phyloP scores from a whole-genome alignment of 2,888 invertebrate species.

The Apamea anceps region DNA sequence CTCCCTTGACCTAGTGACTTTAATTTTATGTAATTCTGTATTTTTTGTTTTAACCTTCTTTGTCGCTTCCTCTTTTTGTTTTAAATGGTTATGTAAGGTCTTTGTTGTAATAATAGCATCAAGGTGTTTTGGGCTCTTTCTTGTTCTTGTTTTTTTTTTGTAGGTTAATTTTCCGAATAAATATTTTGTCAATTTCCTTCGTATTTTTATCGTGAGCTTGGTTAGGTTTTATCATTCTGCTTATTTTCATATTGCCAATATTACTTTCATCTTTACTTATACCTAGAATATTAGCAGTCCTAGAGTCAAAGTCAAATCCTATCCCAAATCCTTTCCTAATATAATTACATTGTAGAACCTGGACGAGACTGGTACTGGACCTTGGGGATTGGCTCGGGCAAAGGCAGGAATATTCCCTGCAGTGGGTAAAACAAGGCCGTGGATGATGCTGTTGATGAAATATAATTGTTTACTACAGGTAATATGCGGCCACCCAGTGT shows the following conservation, averaged over 20 bases:
- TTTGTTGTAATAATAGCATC: conserved; percentile 5
- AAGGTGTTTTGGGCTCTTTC: background rate
- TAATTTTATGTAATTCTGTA: conserved; percentile 30
- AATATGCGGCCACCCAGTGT: background rate
- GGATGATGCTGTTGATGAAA: background rate
- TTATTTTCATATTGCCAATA: background rate
- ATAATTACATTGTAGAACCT: too few relatives aligned
- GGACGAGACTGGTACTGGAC: background rate
- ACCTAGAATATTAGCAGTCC: background rate
- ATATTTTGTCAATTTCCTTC: background rate
- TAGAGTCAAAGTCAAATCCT: too few relatives aligned
- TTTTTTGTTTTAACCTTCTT: conserved; percentile 18
- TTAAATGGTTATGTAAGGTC: conserved; percentile 4
- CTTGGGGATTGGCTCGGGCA: background rate
- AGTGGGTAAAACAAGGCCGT: background rate
- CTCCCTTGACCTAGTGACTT: conserved; percentile 62
- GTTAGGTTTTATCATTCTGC: background rate
- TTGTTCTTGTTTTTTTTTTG: too few relatives aligned
- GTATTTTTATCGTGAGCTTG: too few relatives aligned
- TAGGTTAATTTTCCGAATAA: background rate
- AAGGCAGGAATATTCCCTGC: background rate
- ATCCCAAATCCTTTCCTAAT: too few relatives aligned
- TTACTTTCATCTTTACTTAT: background rate
- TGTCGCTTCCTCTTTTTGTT: conserved; percentile 22
- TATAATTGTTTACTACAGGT: background rate